Evolutionary conservation across 1,140 invertebrate species (phyloP).

Genomic region (Melipona quadrifasciata): DNA sequence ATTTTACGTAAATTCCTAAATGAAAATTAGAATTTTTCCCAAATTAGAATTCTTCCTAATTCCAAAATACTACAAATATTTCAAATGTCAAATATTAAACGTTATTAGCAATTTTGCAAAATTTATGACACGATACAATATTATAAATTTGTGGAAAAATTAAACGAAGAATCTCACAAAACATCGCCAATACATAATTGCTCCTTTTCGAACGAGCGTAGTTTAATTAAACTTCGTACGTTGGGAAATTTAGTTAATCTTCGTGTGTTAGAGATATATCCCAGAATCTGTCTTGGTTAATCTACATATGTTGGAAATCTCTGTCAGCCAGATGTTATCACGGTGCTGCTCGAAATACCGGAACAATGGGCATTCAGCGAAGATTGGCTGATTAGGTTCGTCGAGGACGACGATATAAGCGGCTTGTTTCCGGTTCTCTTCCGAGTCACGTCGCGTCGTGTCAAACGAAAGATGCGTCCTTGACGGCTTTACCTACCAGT

Average conservation of each 20-base stretch:
- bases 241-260: too few relatives aligned
- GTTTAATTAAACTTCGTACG: background rate
- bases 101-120: too few relatives aligned
- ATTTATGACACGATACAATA: too few relatives aligned
- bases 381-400: constrained; percentile 29
- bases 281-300: too few relatives aligned
- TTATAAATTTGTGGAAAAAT: background rate
- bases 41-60: too few relatives aligned
- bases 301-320: background rate
- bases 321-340: background rate
- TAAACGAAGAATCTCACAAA: background rate
- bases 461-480: constrained; percentile 4
- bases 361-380: constrained; percentile 13
- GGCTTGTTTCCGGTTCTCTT: constrained; percentile 10
- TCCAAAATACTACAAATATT: too few relatives aligned
- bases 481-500: background rate
- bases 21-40: too few relatives aligned
- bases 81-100: too few relatives aligned
- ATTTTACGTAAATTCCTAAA: too few relatives aligned
- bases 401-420: constrained; percentile 8
- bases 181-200: background rate
- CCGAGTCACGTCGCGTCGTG: constrained; percentile 14
- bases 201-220: background rate
- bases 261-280: background rate
- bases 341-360: background rate